These are phyloP conservation scores for Caenorhabditis zanzibari DNA, from an alignment of 2,888 invertebrate species.

Conservation along the genomic window DNA sequence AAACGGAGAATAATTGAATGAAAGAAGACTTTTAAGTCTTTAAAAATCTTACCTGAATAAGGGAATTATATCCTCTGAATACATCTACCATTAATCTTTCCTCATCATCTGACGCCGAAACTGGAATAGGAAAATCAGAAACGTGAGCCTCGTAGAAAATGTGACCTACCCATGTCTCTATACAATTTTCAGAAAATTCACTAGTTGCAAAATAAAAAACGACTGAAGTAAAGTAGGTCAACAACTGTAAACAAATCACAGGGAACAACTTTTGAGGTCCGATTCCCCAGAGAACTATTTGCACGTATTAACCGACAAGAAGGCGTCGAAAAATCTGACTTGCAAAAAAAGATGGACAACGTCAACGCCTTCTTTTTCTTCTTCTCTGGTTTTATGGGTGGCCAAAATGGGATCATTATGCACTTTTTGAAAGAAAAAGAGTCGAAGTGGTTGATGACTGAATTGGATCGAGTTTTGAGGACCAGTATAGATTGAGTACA, in stretches of 20 bases:
- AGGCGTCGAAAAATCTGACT: constrained; percentile 30
- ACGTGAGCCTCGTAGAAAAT: not conserved
- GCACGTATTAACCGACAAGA: constrained; percentile 52
- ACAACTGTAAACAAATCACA: constrained; percentile 46
- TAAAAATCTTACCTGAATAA: constrained; percentile 83
- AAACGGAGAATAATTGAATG: constrained; percentile 9
- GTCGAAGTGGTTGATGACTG: not conserved
- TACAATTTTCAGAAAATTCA: not conserved
- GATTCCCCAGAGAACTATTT: constrained; percentile 41
- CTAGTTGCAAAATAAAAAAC: not conserved
- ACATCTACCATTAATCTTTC: constrained; percentile 85
- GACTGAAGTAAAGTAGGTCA: constrained; percentile 12
- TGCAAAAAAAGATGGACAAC: constrained; percentile 17
- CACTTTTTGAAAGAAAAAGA: constrained; percentile 9
- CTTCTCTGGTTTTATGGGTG: constrained; percentile 1
- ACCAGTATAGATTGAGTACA: too few relatives aligned
- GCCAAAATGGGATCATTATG: constrained; percentile 17
- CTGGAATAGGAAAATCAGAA: constrained; percentile 21
- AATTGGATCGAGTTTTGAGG: not conserved
- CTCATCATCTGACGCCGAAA: constrained; percentile 83
- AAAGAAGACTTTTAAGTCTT: too few relatives aligned
- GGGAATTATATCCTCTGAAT: constrained; percentile 85
- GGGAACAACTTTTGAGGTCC: not conserved
- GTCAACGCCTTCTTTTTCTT: constrained; percentile 35
- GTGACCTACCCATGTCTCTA: constrained; percentile 18